Evolutionary conservation across 2,797 vertebrate species (phyloP).

Genomic region (Micrastur ruficollis): DNA sequence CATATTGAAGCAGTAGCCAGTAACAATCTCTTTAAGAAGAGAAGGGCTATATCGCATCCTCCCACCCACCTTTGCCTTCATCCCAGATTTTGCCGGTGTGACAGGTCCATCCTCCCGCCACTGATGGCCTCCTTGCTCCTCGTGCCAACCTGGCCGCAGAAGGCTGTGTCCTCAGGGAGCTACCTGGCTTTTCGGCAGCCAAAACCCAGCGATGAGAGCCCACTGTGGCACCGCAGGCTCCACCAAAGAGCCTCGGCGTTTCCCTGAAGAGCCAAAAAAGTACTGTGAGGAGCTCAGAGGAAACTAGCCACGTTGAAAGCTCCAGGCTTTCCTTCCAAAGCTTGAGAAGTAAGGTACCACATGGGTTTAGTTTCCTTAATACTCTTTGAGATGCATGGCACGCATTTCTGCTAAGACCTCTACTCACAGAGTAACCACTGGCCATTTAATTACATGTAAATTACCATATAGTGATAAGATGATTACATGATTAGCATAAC

Average conservation of each 20-base stretch:
- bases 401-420: not conserved
- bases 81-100: not conserved
- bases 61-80: not conserved
- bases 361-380: not conserved
- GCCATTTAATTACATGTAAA: not conserved
- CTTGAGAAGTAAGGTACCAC: not conserved
- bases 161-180: accelerated
- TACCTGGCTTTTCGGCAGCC: not conserved
- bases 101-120: not conserved
- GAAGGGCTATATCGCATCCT: not conserved
- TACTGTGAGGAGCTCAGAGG: not conserved
- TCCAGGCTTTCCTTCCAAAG: not conserved
- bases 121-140: not conserved
- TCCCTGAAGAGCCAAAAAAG: not conserved
- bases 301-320: not conserved
- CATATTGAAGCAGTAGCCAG: not conserved
- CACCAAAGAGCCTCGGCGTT: not conserved
- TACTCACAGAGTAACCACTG: not conserved
- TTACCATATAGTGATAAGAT: not conserved
- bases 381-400: not conserved
- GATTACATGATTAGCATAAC: not conserved
- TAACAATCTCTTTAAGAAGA: not conserved
- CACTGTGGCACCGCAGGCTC: accelerated
- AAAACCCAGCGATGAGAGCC: not conserved
- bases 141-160: too few relatives aligned